Percentiles rank a stretch among this genome's conserved stretches.
These are phyloP conservation scores for Hemichromis elongatus DNA, from an alignment of 2,113 vertebrate genomes.

Conservation along the genomic window DNA sequence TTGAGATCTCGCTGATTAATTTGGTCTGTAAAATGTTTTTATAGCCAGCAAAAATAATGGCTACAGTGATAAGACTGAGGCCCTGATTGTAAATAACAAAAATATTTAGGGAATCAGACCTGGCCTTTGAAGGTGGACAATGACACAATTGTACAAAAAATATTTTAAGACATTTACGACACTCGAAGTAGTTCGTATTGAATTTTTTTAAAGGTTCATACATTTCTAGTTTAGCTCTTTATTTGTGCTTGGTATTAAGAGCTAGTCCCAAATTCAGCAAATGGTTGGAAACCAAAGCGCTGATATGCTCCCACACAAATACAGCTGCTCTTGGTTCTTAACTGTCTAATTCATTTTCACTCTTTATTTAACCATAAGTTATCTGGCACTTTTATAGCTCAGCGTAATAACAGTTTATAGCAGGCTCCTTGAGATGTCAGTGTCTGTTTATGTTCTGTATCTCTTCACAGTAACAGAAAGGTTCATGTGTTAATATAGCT, in stretches of 20 bases:
- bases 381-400: constrained; percentile 28
- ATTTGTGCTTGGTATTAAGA: not conserved
- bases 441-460: constrained; percentile 29
- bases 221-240: not conserved
- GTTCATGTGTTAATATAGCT: constrained; percentile 2
- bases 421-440: constrained; percentile 8
- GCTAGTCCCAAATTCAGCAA: not conserved
- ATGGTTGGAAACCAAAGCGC: not conserved
- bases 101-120: not conserved
- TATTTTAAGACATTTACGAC: not conserved
- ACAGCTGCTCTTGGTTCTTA: not conserved
- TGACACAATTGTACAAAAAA: not conserved
- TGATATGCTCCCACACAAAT: not conserved
- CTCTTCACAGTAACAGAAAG: not conserved
- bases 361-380: constrained; percentile 23
- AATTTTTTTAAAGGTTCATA: not conserved
- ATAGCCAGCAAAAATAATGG: not conserved
- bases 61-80: not conserved
- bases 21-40: constrained; percentile 11
- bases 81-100: not conserved
- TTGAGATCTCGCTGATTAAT: not conserved
- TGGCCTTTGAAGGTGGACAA: not conserved
- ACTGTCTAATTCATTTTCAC: constrained; percentile 9
- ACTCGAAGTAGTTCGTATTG: not conserved
- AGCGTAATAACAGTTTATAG: constrained; percentile 34